Base-by-base conservation (phyloP, 2,113 vertebrate genomes). In the Gallinago jamesoni region DNA sequence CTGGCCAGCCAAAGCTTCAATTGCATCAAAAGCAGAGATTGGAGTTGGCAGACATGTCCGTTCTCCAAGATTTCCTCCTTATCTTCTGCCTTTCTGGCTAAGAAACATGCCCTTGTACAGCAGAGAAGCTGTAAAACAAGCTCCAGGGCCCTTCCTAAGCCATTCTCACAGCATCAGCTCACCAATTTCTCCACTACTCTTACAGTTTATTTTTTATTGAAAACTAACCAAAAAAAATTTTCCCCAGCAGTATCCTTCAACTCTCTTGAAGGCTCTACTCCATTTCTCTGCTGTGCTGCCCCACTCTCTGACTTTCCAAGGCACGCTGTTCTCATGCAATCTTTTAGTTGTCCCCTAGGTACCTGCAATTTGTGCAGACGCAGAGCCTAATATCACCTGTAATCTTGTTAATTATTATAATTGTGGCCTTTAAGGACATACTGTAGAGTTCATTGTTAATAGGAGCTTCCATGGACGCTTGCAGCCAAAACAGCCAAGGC, bases 1-100 rank as follows among this genome's bases (percentile, higher is more conserved):
- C 60, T 11, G 12, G 50, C 62, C 53, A 77, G 10, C 48, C 94
- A 59, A 53, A 7, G 66, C 19, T 87, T 48, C 50, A 87, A 57
- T 35, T 69, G 85, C 67, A 93, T 76, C 72, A 89, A 94, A 96
- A 97, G 76, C 83, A 87, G 76, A 79, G 64, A 93, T 87, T 84
- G 48, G 77, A 85, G 85, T 57, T 68, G 63, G 83, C 67, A 95
- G 72, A 69, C 13, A 72, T 60, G 47, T 55, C 67, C 84, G 59
- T 97, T 96, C 82, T 92, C 87, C 85, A 96, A 82, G 84, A 67
- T 84, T 82, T 90, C 90, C 78, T 97, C 82, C 87, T 95, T 92
- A 67, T 82, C 52, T 77, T 76, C 84, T 91, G 87, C 80, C 89
- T 95, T 93, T 70, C 79, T 94, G 93, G 83, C 69, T 94, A 76